Percentiles rank a stretch among this genome's conserved stretches.
These are phyloP conservation scores for Nerophis ophidion DNA, from an alignment of 2,113 vertebrate genomes.

Conservation along the genomic window DNA sequence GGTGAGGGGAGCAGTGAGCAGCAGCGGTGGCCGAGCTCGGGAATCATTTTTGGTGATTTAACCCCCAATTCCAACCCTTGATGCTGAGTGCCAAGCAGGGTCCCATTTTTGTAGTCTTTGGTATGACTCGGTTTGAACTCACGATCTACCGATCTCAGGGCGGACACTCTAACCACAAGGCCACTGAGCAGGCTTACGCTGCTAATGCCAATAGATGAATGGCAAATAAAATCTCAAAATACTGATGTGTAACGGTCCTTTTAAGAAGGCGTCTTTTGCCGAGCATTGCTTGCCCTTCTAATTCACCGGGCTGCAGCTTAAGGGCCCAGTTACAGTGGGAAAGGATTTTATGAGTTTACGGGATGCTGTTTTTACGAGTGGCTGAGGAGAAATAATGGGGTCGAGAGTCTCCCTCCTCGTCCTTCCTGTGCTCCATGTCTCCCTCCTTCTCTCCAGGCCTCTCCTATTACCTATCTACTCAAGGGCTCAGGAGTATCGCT, in stretches of 20 bases:
- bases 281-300: conserved; percentile 40
- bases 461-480: conserved; percentile 69
- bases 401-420: conserved; percentile 62
- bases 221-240: conserved; percentile 10
- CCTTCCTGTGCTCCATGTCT: conserved; percentile 49
- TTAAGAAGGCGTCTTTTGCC: conserved; percentile 17
- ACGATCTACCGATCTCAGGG: too few relatives aligned
- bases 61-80: too few relatives aligned
- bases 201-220: neutral
- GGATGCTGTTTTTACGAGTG: conserved; percentile 66
- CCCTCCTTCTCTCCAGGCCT: conserved; percentile 52
- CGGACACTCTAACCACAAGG: conserved; percentile 31
- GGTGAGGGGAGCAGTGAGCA: too few relatives aligned
- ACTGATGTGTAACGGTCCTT: conserved; percentile 21
- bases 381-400: conserved; percentile 67
- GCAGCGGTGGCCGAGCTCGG: too few relatives aligned
- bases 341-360: conserved; percentile 62
- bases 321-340: conserved; percentile 55
- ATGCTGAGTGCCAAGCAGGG: too few relatives aligned
- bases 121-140: too few relatives aligned
- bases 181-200: conserved; percentile 15
- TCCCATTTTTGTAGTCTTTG: too few relatives aligned
- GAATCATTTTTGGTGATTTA: too few relatives aligned
- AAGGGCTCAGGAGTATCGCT: conserved; percentile 71
- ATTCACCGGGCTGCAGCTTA: conserved; percentile 46